Evolutionary conservation across 2,113 vertebrate genomes (phyloP).

Genomic region (Etheostoma cragini): DNA sequence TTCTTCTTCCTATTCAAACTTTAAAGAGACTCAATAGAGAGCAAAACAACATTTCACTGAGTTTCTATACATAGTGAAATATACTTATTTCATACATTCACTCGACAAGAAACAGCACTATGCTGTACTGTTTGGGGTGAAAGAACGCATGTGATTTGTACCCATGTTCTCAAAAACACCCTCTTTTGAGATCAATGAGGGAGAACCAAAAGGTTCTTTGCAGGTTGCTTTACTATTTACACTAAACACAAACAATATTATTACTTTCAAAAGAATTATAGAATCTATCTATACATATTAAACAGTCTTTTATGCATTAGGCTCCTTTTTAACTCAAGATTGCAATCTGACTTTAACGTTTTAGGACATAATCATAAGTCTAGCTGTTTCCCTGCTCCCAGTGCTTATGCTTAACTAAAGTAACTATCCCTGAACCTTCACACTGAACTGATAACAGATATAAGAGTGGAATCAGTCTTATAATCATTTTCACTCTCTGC

Average conservation of each 20-base stretch:
- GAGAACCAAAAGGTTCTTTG: neutral
- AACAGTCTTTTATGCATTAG: neutral
- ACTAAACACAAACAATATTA: neutral
- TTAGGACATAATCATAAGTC: neutral
- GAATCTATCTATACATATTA: neutral
- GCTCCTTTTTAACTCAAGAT: neutral
- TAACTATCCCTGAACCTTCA: neutral
- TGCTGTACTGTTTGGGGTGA: neutral
- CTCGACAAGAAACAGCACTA: neutral
- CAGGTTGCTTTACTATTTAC: neutral
- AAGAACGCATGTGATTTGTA: neutral
- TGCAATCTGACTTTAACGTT: neutral
- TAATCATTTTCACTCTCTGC: neutral
- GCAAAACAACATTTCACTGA: conserved; percentile 20
- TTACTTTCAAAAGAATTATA: neutral
- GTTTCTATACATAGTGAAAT: conserved; percentile 11
- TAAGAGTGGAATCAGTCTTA: neutral
- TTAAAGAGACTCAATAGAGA: conserved; percentile 29
- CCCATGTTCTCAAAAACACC: neutral
- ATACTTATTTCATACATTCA: neutral
- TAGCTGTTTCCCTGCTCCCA: neutral
- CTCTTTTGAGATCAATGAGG: neutral
- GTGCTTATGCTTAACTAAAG: neutral
- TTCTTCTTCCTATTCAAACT: conserved; percentile 5
- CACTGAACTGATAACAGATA: neutral